phyloP scores from a whole-genome alignment of 2,113 vertebrate species.

The Orientallactaga bullata region DNA sequence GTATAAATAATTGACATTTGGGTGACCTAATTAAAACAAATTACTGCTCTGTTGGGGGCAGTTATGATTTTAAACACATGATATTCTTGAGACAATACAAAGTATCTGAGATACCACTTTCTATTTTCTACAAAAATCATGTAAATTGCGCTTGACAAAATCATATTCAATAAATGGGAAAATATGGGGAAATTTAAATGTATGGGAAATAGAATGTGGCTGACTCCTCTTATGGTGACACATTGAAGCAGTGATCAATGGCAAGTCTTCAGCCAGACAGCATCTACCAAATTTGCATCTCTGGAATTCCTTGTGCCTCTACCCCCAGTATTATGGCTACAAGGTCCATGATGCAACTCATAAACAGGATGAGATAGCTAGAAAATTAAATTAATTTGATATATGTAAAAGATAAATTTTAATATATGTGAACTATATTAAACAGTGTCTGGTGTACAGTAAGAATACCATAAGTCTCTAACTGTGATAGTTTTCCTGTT shows the following conservation, averaged over 20 bases:
- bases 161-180: background rate
- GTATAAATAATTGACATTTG: constrained; percentile 79
- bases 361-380: background rate
- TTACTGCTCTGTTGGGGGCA: constrained; percentile 33
- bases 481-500: no score
- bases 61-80: constrained; percentile 14
- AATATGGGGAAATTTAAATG: background rate
- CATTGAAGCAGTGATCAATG: background rate
- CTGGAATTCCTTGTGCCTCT: background rate
- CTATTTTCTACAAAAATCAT: constrained; percentile 11
- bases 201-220: background rate
- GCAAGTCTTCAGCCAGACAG: background rate
- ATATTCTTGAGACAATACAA: constrained; percentile 50
- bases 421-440: background rate
- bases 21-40: constrained; percentile 80
- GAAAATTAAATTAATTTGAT: background rate
- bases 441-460: background rate
- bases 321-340: background rate
- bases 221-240: background rate
- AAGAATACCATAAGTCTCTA: background rate
- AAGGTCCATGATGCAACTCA: background rate
- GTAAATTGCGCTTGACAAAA: constrained; percentile 46
- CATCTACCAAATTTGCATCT: background rate
- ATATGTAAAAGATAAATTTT: background rate
- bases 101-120: background rate